These are phyloP conservation scores for Agrenia bidenticulata DNA, from an alignment of 2,888 invertebrate species.

Conservation along the genomic window DNA sequence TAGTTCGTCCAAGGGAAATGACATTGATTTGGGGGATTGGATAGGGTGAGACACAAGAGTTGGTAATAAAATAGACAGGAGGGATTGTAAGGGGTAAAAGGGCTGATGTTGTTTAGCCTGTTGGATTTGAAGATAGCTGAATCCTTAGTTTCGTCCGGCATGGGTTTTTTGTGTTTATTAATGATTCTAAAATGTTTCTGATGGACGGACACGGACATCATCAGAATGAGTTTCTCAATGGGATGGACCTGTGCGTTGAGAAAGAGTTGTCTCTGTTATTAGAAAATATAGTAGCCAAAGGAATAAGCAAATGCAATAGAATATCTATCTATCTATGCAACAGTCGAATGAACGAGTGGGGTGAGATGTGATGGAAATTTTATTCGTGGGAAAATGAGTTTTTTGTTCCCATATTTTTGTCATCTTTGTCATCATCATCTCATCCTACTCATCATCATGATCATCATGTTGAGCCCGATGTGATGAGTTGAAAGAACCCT, in stretches of 20 bases:
- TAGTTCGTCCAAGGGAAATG: slow-evolving; percentile 1
- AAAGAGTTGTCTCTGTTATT: slow-evolving; percentile 26
- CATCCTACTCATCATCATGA: slow-evolving; percentile 41
- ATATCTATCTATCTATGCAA: slow-evolving; percentile 6
- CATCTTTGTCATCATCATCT: slow-evolving; percentile 53
- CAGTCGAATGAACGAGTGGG: slow-evolving; percentile 14
- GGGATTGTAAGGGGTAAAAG: slow-evolving; percentile 15
- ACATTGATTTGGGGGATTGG: slow-evolving; percentile 14
- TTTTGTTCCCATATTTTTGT: slow-evolving; percentile 53
- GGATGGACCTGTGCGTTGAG: slow-evolving; percentile 13
- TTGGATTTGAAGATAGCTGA: slow-evolving; percentile 3
- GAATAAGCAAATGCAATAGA: slow-evolving; percentile 1
- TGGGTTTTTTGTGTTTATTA: slow-evolving; percentile 44
- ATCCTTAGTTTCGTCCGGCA: slow-evolving; percentile 10
- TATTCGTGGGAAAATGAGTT: slow-evolving; percentile 53
- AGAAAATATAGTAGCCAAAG: slow-evolving; percentile 16
- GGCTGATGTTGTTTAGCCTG: slow-evolving; percentile 16
- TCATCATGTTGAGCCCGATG: slow-evolving; percentile 17
- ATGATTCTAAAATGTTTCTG: slow-evolving; percentile 47
- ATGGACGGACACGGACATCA: slow-evolving; percentile 43
- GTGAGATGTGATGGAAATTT: slow-evolving; percentile 46
- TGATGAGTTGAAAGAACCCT: slow-evolving; percentile 43
- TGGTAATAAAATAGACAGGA: slow-evolving; percentile 3
- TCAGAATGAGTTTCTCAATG: slow-evolving; percentile 26
- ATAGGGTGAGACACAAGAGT: neutral